Evolutionary conservation across 2,113 vertebrate genomes (phyloP).

Genomic region (Campylomormyrus numenius): DNA sequence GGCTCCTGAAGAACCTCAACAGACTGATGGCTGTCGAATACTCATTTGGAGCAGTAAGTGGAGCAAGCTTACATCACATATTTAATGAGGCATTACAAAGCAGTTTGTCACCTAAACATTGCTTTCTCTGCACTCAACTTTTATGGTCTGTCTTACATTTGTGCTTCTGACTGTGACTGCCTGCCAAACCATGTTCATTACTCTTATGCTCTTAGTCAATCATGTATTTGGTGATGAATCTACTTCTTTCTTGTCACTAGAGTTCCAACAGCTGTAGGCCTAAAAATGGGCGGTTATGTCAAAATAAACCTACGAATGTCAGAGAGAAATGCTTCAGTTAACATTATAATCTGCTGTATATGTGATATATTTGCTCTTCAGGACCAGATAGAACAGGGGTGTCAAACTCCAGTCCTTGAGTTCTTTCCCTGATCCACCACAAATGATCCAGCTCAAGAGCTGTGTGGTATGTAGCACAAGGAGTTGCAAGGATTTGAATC

Average conservation of each 20-base stretch:
- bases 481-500: too few species aligned
- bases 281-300: not conserved
- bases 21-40: not conserved
- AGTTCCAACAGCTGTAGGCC: not conserved
- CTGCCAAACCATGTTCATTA: not conserved
- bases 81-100: not conserved
- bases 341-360: not conserved
- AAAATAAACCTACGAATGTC: not conserved
- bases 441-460: too few species aligned
- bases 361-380: not conserved
- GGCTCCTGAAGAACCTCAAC: not conserved
- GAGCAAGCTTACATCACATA: not conserved
- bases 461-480: too few species aligned
- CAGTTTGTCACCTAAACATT: not conserved
- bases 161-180: not conserved
- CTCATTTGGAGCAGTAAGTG: constrained; percentile 11
- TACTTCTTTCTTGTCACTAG: not conserved
- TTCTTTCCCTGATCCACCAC: too few species aligned
- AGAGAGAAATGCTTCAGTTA: not conserved
- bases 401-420: too few species aligned
- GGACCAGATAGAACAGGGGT: not conserved
- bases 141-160: not conserved
- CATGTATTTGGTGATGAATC: not conserved
- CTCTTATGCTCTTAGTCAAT: not conserved
- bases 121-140: not conserved